Percentiles rank a stretch among this genome's conserved stretches.
Evolutionary conservation across 2,888 invertebrate genomes (phyloP).

Genomic region (Troglohyphantes excavatus): DNA sequence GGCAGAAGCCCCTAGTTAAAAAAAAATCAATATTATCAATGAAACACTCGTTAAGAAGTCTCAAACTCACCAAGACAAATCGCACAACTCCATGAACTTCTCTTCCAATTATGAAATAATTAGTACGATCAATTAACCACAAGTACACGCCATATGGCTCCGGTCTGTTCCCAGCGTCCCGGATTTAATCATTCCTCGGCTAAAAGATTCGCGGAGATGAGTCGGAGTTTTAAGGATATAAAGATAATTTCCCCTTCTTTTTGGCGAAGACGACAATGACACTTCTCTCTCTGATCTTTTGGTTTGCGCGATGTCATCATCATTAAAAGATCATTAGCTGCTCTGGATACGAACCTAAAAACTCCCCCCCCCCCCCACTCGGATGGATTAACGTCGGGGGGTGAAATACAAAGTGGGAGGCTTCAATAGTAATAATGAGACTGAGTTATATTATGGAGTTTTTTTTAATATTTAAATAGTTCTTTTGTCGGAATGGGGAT

Average conservation of each 20-base stretch:
- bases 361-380: neutral
- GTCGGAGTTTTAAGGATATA: neutral
- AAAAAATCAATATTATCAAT: no score
- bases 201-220: neutral
- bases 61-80: slow-evolving; percentile 10
- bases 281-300: neutral
- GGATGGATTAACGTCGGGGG: slow-evolving; percentile 14
- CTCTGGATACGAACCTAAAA: slow-evolving; percentile 33
- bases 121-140: slow-evolving; percentile 38
- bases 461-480: no score
- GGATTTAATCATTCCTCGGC: neutral
- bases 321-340: slow-evolving; percentile 56
- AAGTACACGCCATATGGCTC: slow-evolving; percentile 40
- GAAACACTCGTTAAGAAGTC: neutral
- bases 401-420: neutral
- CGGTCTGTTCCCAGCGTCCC: slow-evolving; percentile 1
- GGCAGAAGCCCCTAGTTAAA: no score
- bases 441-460: no score
- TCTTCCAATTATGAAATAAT: slow-evolving; percentile 53
- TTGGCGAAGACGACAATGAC: neutral
- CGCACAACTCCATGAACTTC: neutral
- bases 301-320: slow-evolving; percentile 24
- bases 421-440: slow-evolving; percentile 9
- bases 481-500: no score
- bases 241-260: neutral